Evolutionary conservation across 1,140 invertebrate genomes (phyloP), one percentile per base, ranked within the genome.

Genomic region (Heliothis virescens): DNA sequence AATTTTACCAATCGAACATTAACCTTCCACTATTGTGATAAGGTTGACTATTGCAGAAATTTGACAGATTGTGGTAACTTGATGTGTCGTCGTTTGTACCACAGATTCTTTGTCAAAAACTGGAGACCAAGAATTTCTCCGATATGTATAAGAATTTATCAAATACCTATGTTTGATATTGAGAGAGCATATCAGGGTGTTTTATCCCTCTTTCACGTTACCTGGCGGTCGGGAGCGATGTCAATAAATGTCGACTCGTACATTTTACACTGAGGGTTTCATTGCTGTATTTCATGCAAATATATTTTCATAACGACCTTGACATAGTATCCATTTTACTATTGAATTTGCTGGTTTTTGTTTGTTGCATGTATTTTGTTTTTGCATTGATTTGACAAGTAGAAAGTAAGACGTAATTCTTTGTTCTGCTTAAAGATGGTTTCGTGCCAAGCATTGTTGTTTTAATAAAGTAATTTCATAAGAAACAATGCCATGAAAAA

Each of bases 181-280:
- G 10, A 16, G 12, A 15, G 21, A 2, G 11, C 2, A 60, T 60
- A 26, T 60, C 34, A 41, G 34, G 34, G 34, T 26, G 21, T 41
- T 41, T 26, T 2, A 60, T 29, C 21, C 57, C 57, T 13, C 57
- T 11, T 21, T 11, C 7, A 12, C 18, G 26, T 1, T 60, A 29
- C 57, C 57, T 29, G 21, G 41, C 10, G 15, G 62, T 63, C 62
- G 34, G 1, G 4, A 63, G 15, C 62, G 3, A 47, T 63, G 29
- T 34, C 62, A 41, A 63, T 63, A 63, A 63, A 63, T 16, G 62
- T 63, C 62, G 7, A 5, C 2, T 63, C 15, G 34, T 15, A 41
- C n/a, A 63, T 63, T 63, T 41, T 41, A 63, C 29, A 13, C 12
- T 2, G 29, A 16, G 26, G n/a, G 62, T 29, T 47, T 16, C 34